A percentile compares a stretch with the other conserved stretches of the same genome.
phyloP scores from a whole-genome alignment of 2,797 vertebrate genomes.

The Halcyon chelicuti region DNA sequence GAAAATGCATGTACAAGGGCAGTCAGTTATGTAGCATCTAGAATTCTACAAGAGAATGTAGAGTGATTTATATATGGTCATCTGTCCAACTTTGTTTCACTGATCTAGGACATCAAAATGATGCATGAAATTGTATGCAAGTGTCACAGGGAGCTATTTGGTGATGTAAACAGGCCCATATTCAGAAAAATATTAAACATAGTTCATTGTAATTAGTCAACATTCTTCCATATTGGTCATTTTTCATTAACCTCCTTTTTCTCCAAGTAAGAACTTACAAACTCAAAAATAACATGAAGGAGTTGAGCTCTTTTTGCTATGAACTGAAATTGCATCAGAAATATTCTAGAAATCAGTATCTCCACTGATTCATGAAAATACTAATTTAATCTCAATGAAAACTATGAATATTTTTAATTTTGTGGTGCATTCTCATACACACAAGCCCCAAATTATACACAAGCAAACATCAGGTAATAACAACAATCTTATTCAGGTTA shows the following conservation, averaged over 20 bases:
- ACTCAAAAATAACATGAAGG: not conserved
- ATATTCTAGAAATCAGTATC: not conserved
- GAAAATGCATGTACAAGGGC: not conserved
- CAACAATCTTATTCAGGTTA: not conserved
- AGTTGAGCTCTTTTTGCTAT: not conserved
- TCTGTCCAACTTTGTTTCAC: not conserved
- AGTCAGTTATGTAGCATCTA: not conserved
- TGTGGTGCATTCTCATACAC: not conserved
- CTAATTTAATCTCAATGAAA: not conserved
- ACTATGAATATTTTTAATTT: no score
- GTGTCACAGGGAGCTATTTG: not conserved
- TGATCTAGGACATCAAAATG: not conserved
- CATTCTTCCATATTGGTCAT: rapidly evolving
- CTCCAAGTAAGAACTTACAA: not conserved
- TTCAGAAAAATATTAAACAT: not conserved
- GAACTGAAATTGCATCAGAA: not conserved
- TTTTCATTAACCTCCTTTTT: not conserved
- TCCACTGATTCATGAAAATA: rapidly evolving
- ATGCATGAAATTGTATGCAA: not conserved
- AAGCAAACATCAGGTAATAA: not conserved
- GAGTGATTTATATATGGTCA: not conserved
- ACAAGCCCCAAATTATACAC: not conserved
- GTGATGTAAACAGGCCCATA: not conserved
- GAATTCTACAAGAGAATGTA: not conserved
- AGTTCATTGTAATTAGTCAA: not conserved